Evolutionary conservation across 2,888 invertebrate genomes (phyloP).

Genomic region (Campopleginae sp.): DNA sequence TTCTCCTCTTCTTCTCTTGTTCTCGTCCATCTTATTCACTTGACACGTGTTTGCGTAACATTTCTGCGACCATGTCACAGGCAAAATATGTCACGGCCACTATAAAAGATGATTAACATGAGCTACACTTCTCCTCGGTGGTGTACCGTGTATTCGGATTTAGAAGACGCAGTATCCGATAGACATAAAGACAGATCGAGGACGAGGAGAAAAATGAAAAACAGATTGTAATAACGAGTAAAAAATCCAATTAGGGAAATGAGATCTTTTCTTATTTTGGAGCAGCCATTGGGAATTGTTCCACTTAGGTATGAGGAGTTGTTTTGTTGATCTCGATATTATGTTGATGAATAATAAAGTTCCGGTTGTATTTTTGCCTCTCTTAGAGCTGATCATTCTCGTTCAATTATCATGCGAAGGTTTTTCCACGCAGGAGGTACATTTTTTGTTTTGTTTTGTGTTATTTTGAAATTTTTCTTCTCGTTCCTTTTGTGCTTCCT

Average conservation of each 20-base stretch:
- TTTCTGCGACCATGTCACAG: slow-evolving; percentile 47
- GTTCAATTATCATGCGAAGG: too few relatives aligned
- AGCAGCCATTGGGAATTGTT: neutral
- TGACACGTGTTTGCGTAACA: slow-evolving; percentile 32
- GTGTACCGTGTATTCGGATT: slow-evolving; percentile 73
- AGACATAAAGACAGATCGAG: slow-evolving; percentile 28
- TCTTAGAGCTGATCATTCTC: too few relatives aligned
- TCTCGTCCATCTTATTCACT: slow-evolving; percentile 52
- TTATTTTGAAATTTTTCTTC: slow-evolving; percentile 21
- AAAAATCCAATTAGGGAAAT: neutral
- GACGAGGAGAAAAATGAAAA: slow-evolving; percentile 48
- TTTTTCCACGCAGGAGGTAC: neutral
- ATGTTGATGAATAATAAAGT: too few relatives aligned
- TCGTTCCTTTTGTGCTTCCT: neutral
- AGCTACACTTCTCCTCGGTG: slow-evolving; percentile 69
- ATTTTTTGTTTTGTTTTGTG: neutral
- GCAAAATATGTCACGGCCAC: slow-evolving; percentile 51
- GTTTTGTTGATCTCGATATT: too few relatives aligned
- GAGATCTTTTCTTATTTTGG: neutral
- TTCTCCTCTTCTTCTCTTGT: slow-evolving; percentile 34
- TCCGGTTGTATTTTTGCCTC: too few relatives aligned
- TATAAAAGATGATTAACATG: slow-evolving; percentile 78
- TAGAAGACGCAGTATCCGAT: slow-evolving; percentile 36
- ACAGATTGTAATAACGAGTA: slow-evolving; percentile 28
- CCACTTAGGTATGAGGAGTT: neutral